A percentile compares a stretch with the other conserved stretches of the same genome.
Conservation (phyloP, 1,140 invertebrate genomes). For the Caenorhabditis brenneri region DNA sequence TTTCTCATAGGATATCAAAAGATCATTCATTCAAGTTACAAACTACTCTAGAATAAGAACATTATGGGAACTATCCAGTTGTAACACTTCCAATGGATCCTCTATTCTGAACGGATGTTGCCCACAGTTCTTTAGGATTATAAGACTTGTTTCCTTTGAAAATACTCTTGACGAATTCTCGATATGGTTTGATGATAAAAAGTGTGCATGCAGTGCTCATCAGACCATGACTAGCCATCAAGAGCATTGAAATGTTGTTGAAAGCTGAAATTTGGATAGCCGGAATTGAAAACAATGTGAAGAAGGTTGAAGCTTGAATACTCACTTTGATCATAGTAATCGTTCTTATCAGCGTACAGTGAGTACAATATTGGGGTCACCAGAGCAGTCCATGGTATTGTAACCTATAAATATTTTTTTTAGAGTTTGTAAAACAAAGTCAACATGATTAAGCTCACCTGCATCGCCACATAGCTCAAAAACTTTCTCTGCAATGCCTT, state of each 20-base stretch:
- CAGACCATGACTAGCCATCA: slow-evolving; percentile 9
- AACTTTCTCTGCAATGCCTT: not conserved
- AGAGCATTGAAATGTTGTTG: not conserved
- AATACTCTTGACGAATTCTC: not conserved
- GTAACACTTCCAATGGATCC: no score
- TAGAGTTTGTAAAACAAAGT: not conserved
- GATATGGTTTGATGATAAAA: not conserved
- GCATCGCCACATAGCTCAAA: not conserved
- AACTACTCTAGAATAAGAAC: no score
- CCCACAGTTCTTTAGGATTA: not conserved
- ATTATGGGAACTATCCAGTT: no score
- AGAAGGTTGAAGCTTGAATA: no score
- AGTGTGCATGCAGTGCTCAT: not conserved
- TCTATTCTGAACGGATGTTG: no score
- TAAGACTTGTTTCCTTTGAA: not conserved
- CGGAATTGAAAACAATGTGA: not conserved
- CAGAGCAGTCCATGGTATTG: not conserved
- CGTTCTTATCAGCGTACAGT: not conserved
- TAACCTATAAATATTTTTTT: not conserved
- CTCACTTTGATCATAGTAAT: slow-evolving; percentile 14
- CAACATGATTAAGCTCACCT: not conserved
- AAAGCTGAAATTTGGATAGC: not conserved
- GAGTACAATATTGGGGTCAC: not conserved
- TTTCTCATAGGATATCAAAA: no score
- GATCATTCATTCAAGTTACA: no score